Percentiles rank a stretch among this genome's conserved stretches.
Conservation (phyloP, 2,113 vertebrate genomes). For the Chlorodrepanis virens region DNA sequence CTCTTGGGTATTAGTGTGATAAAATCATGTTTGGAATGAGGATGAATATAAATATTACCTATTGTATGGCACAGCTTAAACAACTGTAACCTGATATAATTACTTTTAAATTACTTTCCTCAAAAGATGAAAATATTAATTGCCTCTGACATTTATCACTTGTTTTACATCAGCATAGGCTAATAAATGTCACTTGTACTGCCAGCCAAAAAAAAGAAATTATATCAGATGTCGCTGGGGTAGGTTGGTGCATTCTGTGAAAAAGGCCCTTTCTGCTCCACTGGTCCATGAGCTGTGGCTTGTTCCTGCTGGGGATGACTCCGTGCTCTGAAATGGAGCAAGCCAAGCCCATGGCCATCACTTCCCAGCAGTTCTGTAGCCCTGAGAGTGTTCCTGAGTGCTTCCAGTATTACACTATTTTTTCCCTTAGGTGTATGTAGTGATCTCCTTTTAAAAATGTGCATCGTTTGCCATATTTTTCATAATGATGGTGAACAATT, state of each 20-base stretch:
- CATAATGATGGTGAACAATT: background rate
- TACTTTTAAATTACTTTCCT: slow-evolving; percentile 40
- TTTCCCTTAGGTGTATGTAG: background rate
- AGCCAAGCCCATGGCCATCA: background rate
- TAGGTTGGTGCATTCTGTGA: background rate
- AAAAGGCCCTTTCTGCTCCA: background rate
- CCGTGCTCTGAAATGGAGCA: background rate
- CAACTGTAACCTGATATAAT: slow-evolving; percentile 36
- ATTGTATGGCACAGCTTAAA: slow-evolving; percentile 10
- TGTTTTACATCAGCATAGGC: slow-evolving; percentile 21
- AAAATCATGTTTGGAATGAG: slow-evolving; percentile 14
- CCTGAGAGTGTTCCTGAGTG: background rate
- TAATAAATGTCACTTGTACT: slow-evolving; percentile 26
- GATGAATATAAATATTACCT: background rate
- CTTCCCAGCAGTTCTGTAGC: background rate
- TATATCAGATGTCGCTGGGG: background rate
- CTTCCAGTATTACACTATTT: background rate
- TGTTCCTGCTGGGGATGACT: background rate
- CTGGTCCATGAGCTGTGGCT: background rate
- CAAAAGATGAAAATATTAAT: slow-evolving; percentile 30
- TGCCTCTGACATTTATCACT: slow-evolving; percentile 34
- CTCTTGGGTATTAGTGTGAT: background rate
- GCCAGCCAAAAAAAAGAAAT: background rate
- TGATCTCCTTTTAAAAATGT: background rate
- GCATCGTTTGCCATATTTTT: background rate